Evolutionary conservation across 1,140 invertebrate species (phyloP).

Genomic region (Drosophila kurseongensis): DNA sequence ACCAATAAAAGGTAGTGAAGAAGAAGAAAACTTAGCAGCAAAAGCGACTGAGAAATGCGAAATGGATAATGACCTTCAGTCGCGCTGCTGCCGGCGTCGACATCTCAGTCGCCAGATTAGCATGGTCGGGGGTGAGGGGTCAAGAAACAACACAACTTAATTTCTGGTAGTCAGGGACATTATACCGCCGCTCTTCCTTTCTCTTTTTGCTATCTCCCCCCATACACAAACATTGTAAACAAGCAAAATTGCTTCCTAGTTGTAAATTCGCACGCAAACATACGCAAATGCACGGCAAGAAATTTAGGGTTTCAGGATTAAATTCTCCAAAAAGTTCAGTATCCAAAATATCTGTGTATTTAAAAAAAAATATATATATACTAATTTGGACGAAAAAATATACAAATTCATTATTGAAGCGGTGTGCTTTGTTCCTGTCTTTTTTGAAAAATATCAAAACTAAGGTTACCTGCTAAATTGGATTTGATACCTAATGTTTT

Average conservation of each 20-base stretch:
- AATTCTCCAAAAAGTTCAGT: no score
- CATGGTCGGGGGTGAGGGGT: constrained; percentile 30
- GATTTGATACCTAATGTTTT: no score
- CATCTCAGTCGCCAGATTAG: constrained; percentile 17
- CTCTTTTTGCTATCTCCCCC: constrained; percentile 16
- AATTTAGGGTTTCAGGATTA: background rate
- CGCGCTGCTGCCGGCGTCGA: constrained; percentile 43
- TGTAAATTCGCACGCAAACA: constrained; percentile 51
- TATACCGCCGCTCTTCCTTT: constrained; percentile 14
- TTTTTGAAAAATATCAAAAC: no score
- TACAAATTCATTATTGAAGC: no score
- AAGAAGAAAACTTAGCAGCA: constrained; percentile 1
- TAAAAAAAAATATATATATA: no score
- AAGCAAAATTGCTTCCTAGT: constrained; percentile 72
- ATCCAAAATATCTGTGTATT: no score
- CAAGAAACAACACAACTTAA: constrained; percentile 69
- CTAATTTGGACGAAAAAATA: no score
- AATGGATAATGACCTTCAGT: constrained; percentile 82
- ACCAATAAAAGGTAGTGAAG: constrained; percentile 2
- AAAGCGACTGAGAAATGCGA: constrained; percentile 30
- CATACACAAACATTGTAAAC: constrained; percentile 75
- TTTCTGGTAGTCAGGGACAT: constrained; percentile 55
- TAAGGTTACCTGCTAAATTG: no score
- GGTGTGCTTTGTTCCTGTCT: no score
- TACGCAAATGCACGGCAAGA: constrained; percentile 1